A percentile compares a stretch with the other conserved stretches of the same genome.
Conservation (phyloP, 2,888 invertebrate species). For the Lithophane socia region DNA sequence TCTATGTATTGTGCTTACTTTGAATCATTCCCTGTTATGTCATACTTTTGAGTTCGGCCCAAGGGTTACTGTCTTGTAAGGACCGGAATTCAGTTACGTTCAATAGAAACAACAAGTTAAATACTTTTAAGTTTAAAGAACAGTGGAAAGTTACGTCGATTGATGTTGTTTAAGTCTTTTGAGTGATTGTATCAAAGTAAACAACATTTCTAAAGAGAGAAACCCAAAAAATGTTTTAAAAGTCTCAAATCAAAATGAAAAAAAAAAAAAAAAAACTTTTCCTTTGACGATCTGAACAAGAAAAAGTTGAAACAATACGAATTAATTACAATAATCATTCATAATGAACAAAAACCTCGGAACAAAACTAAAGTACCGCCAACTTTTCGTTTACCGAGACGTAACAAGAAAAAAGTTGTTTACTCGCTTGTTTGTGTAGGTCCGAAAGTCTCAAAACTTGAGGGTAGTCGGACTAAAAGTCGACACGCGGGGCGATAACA, state of each 20-base stretch:
- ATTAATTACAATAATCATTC: slow-evolving; percentile 61
- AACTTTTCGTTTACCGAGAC: slow-evolving; percentile 67
- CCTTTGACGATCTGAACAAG: slow-evolving; percentile 32
- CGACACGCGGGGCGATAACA: slow-evolving; percentile 72
- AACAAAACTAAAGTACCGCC: slow-evolving; percentile 58
- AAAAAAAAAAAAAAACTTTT: slow-evolving; percentile 33
- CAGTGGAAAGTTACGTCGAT: slow-evolving; percentile 29
- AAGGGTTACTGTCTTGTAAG: neutral
- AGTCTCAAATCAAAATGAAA: slow-evolving; percentile 23
- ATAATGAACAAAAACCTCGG: slow-evolving; percentile 59
- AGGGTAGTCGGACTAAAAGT: slow-evolving; percentile 61
- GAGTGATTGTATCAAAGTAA: slow-evolving; percentile 19
- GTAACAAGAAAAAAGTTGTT: slow-evolving; percentile 70
- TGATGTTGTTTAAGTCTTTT: slow-evolving; percentile 28
- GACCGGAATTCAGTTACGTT: slow-evolving; percentile 6
- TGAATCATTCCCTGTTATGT: neutral
- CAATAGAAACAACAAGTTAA: neutral
- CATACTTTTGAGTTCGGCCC: neutral
- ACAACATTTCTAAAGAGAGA: slow-evolving; percentile 36
- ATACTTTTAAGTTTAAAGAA: slow-evolving; percentile 12
- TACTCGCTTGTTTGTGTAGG: slow-evolving; percentile 69
- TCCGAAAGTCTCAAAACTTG: slow-evolving; percentile 67
- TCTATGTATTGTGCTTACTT: slow-evolving; percentile 6
- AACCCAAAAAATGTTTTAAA: slow-evolving; percentile 30
- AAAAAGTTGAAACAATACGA: slow-evolving; percentile 52